Evolutionary conservation across 2,113 vertebrate species (phyloP), one percentile per base, ranked within the genome.

Genomic region (Eudyptes chrysolophus): DNA sequence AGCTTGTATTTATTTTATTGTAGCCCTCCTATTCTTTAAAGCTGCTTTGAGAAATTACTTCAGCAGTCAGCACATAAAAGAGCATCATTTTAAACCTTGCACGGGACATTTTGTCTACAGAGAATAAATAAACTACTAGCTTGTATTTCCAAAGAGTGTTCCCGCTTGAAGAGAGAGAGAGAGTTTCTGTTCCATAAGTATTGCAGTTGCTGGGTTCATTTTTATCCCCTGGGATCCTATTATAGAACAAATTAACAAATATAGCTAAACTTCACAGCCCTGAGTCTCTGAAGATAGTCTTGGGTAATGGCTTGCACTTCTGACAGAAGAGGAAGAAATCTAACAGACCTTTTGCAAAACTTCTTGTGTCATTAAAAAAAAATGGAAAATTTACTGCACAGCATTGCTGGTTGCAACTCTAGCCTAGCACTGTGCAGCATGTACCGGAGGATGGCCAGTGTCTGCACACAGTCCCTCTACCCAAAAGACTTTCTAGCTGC

Each of bases 1-100:
- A 51, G 55, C 54, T 95, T 93, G 0, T 60, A 16, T 90, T 95
- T 93, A 55, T 85, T 88, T 97, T 92, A 70, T 62, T 81, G 78
- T 71, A 77, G 55, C 36, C 20, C n/a, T 87, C 51, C 42, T 71
- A 21, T 68, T 96, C 66, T 88, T 93, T 96, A 94, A 94, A 90
- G 71, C n/a, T 86, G 81, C 85, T 89, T 95, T 91, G 90, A 97
- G 71, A 92, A 89, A 93, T 94, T 60, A 40, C 27, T 94, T 92
- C 77, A 89, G 51, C 58, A 79, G n/a, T 66, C 77, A 83, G 77
- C 75, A 61, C 51, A 88, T 83, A 49, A 62, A 83, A 84, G 36
- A 86, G 42, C 83, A 79, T 84, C 6, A 72, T 87, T 90, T 97
- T 94, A 94, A 89, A 55, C 36, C 70, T 79, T 54, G 34, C 30